phyloP scores from a whole-genome alignment of 2,113 vertebrate genomes.

The Leucopternis melanops region DNA sequence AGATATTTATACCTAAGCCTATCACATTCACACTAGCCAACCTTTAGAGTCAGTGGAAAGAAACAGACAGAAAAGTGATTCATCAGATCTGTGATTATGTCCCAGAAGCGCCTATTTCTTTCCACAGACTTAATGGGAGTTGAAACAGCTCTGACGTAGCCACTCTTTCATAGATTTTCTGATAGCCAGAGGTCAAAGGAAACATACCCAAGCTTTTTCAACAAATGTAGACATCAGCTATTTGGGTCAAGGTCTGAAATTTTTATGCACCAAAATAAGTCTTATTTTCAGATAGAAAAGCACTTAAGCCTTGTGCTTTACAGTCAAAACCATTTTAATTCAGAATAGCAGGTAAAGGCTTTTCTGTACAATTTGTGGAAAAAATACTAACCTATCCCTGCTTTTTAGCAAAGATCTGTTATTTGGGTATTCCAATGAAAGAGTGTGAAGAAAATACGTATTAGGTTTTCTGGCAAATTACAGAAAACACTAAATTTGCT shows the following conservation, averaged over 20 bases:
- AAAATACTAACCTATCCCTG: neutral
- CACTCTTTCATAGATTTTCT: neutral
- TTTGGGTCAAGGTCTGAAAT: neutral
- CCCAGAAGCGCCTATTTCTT: neutral
- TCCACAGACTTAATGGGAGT: neutral
- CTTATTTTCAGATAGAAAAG: neutral
- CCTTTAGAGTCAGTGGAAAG: neutral
- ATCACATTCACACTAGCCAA: neutral
- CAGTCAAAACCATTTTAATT: neutral
- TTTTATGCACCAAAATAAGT: neutral
- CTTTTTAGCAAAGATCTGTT: neutral
- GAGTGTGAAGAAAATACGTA: rapidly evolving
- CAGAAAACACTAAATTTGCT: neutral
- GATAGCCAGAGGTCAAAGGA: neutral
- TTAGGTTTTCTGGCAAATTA: neutral
- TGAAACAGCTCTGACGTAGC: neutral
- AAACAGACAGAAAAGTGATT: neutral
- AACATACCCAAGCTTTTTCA: neutral
- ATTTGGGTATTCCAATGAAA: neutral
- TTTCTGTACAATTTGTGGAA: neutral
- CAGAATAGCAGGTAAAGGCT: neutral
- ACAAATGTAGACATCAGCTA: neutral
- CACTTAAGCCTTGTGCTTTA: neutral
- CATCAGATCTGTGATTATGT: neutral
- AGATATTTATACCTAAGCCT: neutral